Evolutionary conservation across 2,797 vertebrate genomes (phyloP), one percentile per base, ranked within the genome.

Genomic region (Heteromormyrus szaboi): DNA sequence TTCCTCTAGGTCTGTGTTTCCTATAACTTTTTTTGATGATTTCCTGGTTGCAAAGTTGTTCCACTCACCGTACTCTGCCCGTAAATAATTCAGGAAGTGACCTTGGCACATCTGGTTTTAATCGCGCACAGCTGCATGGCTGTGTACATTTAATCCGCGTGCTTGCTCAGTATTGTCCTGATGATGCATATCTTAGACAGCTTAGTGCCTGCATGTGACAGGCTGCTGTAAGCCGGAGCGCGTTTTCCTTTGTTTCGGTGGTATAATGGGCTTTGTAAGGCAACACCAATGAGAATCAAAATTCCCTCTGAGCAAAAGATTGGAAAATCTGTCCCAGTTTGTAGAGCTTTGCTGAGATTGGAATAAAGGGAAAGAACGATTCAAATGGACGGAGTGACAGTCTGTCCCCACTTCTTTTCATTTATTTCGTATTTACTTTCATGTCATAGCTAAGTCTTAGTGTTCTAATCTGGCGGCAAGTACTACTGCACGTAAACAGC

Each of bases 251-350:
- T 95, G 93, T 94, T 94, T 93, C 92, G 91, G 89, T 89, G 86
- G 89, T 91, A 94, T 95, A 96, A 96, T 95, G 92, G 94, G 93
- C 94, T 95, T 96, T 96, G 94, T 94, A 95, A 95, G 93, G 95
- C 96, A 95, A 96, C 94, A 95, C 96, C 93, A 92, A 90, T 89
- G 94, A 94, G 94, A 95, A 93, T 92, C 89, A 91, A 93, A 93
- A 94, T 94, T 81, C n/a, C 93, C 93, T 92, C 91, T 92, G 93
- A 94, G 92, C 92, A 88, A 19, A n/a, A 94, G 94, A 95, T 94
- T 95, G 93, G 92, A 91, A 92, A 92, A 92, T 90, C 22, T 91
- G 92, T 92, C 93, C 95, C 93, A 94, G 92, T 93, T 95, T 87
- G 89, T 89, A 92, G 90, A 72, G 53, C 89, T 91, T 90, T 92